phyloP scores from a whole-genome alignment of 1,140 invertebrate species.

The Pogonus chalceus region DNA sequence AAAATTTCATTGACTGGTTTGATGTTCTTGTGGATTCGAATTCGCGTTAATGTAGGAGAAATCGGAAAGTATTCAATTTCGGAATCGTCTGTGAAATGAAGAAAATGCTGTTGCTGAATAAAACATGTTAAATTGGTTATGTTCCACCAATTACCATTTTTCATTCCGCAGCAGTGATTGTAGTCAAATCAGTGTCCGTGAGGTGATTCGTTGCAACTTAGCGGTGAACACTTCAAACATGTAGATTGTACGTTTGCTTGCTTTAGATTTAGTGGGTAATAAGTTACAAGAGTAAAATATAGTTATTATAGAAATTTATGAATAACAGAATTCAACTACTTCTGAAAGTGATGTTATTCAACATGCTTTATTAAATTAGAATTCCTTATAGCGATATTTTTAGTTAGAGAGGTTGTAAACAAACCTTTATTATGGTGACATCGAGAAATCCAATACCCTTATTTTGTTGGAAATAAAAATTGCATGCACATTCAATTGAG shows the following conservation, averaged over 20 bases:
- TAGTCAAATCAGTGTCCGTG: constrained; percentile 4
- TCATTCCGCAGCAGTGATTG: background rate
- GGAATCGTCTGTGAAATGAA: constrained; percentile 47
- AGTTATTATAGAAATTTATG: background rate
- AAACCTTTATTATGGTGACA: background rate
- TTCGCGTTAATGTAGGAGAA: constrained; percentile 65
- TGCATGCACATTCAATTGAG: too few relatives aligned
- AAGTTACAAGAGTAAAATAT: background rate
- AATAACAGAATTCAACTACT: constrained; percentile 3
- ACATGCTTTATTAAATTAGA: background rate
- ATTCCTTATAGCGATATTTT: background rate
- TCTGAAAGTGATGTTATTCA: background rate
- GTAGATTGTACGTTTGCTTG: background rate
- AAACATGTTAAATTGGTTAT: background rate
- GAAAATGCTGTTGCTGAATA: background rate
- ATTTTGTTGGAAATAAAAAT: too few relatives aligned
- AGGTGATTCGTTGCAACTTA: constrained; percentile 1
- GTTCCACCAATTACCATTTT: constrained; percentile 5
- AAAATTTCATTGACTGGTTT: constrained; percentile 40
- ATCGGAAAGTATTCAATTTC: constrained; percentile 74
- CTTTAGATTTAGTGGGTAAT: background rate
- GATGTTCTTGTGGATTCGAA: constrained; percentile 58
- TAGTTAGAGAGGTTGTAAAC: background rate
- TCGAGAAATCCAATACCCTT: background rate
- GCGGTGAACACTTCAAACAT: background rate